A percentile compares a stretch with the other conserved stretches of the same genome.
phyloP scores from a whole-genome alignment of 2,797 vertebrate species.

The Xiphophorus birchmanni region DNA sequence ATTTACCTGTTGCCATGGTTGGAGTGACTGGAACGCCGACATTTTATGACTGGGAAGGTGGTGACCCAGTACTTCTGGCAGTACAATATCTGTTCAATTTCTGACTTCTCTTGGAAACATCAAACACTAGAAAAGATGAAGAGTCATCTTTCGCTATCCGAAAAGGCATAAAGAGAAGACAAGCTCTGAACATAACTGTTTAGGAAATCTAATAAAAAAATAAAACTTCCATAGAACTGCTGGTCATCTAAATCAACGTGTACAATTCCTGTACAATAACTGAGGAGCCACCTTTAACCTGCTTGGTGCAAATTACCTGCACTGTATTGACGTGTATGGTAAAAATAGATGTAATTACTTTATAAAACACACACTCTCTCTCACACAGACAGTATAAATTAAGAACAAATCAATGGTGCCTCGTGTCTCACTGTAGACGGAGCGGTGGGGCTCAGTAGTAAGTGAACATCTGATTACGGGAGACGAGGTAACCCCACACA shows the following conservation, averaged over 20 bases:
- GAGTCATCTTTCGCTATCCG: neutral
- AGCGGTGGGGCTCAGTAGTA: constrained; percentile 47
- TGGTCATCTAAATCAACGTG: constrained; percentile 46
- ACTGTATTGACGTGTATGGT: neutral
- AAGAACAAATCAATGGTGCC: constrained; percentile 5
- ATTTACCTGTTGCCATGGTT: neutral
- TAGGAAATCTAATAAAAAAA: neutral
- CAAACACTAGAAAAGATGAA: neutral
- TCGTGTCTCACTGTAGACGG: constrained; percentile 25
- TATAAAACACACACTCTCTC: neutral
- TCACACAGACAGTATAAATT: too few relatives aligned
- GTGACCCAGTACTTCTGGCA: neutral
- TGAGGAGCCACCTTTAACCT: neutral
- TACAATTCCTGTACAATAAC: constrained; percentile 3
- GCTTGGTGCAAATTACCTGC: neutral
- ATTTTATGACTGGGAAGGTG: neutral
- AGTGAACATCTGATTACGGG: constrained; percentile 71
- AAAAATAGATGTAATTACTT: neutral
- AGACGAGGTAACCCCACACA: constrained; percentile 47
- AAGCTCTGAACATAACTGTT: neutral
- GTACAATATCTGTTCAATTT: neutral
- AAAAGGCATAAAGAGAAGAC: neutral
- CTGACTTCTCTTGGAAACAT: neutral
- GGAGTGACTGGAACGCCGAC: neutral
- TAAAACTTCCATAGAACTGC: neutral